Conservation (phyloP, 35 echinoderm and acorn worm genomes). For the Apostichopus japonicus region DNA sequence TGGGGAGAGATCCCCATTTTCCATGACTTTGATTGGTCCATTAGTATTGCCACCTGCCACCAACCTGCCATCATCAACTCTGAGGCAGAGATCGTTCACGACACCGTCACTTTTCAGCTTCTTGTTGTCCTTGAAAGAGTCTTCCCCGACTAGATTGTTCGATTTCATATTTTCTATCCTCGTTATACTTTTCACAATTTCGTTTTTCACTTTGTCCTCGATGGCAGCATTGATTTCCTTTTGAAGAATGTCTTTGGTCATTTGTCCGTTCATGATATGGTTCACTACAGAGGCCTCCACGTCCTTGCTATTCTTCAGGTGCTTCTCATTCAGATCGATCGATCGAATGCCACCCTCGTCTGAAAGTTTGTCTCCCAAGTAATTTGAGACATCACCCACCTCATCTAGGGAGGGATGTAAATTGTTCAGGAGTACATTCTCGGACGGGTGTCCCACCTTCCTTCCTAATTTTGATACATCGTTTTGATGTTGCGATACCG, state of each 20-base stretch:
- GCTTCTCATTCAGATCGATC: conserved; percentile 31
- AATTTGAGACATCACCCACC: neutral
- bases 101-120: conserved; percentile 12
- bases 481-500: neutral
- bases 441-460: too few relatives aligned
- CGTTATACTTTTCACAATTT: conserved; percentile 44
- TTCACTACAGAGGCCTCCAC: conserved; percentile 36
- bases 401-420: neutral
- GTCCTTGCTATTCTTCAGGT: neutral
- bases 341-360: neutral
- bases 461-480: neutral
- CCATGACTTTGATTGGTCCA: conserved; percentile 29
- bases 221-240: conserved; percentile 36
- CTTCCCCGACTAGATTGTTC: neutral
- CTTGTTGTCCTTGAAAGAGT: conserved; percentile 9
- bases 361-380: neutral
- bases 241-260: conserved; percentile 31
- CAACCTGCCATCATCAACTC: neutral
- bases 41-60: neutral
- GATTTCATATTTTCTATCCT: conserved; percentile 28
- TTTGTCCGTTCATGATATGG: conserved; percentile 64
- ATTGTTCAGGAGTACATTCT: neutral
- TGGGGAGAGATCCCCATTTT: neutral
- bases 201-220: conserved; percentile 35
- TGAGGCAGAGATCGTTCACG: neutral